Base-by-base conservation (phyloP, 2,888 invertebrate species). In the Lithophane leautieri region DNA sequence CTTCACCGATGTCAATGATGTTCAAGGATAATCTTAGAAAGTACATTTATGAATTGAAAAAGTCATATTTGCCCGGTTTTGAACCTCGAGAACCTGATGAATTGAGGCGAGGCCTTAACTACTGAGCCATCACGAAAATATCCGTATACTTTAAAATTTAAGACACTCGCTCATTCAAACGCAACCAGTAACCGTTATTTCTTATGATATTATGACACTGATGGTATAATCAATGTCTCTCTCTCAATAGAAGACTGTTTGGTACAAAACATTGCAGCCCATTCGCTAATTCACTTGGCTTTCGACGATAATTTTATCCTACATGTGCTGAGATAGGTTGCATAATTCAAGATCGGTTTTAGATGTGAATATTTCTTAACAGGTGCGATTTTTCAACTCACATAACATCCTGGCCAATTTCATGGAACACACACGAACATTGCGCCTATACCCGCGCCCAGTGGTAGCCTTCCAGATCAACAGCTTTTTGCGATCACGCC, bases 401-500 rank as follows among this genome's bases (percentile, higher is more conserved):
- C 98, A 99, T 91, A 99, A 99, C 92, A 97, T 99, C 16, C 95
- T 99, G 88, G 99, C 99, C 0, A 99, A 99, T 94, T 99, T 99
- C 92, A 98, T 98, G 87, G 99, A 99, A 91, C 99, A 99, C 94
- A 99, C 99, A 2, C 97, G 99, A 76, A 99, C 99, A 0, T 95
- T 99, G 78, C 97, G 99, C 0, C 96, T 99, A 1, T 99, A 99
- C 95, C 99, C 99, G 2, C 97, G 99, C 73, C 99, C 99, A 0
- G 99, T 99, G 4, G 99, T 99, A 8, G 99, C 99, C 9, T 99
- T 99, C 91, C 99, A 99, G 96, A 98, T 99, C 90, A 98, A 99
- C 95, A 99, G 99, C 91, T 99, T 99, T 92, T 97, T 99, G 19
- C 97, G 99, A 80, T 99, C 99, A 14, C 97, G 99, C 52, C 99